Base-by-base conservation (phyloP, 2,797 vertebrate species). In the Macrochelys suwanniensis region DNA sequence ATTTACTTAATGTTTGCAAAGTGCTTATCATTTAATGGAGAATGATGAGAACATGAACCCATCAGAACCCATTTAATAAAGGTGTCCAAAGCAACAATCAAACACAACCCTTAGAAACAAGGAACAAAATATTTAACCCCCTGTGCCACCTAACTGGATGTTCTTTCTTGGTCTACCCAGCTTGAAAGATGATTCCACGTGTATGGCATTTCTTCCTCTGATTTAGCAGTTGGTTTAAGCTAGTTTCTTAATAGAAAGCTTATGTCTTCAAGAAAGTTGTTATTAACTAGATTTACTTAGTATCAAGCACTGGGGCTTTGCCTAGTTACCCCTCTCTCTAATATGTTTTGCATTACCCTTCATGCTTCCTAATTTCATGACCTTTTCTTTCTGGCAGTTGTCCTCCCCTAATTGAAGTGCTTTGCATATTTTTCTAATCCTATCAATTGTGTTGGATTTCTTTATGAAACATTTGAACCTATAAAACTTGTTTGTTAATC, bases 21-120 rank as follows among this genome's bases (percentile, higher is more conserved):
- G 51, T 89, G 61, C 49, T 89, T 57, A 81, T 92, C 9, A 89
- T 94, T 93, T 93, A 90, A 45, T 61, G 74, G 83, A 80, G 85
- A 65, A 53, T 19, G 0, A 51, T 90, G 89, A 71, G 57, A 92
- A n/a, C 42, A 49, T 19, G 28, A 91, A 90, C 17, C 50, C 7
- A 2, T 4, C 13, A 85, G 42, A 51, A 37, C n/a, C 84, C 57
- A 49, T 79, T 88, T 87, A 65, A 57, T 1, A 42, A 54, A n/a
- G 17, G 16, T 13, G 49, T 79, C 88, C 54, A 68, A 86, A 59
- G 83, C 2, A 5, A 89, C 33, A 45, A 25, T 17, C 16, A 90
- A 78, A 84, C 33, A 47, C 16, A 4, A 49, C 42, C 68, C 42
- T 54, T 11, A 13, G 54, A 19, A 50, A 49, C 13, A 85, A 56